Evolutionary conservation across 1,140 invertebrate genomes (phyloP), one percentile per base, ranked within the genome.

Genomic region (Drosophila bipectinata): DNA sequence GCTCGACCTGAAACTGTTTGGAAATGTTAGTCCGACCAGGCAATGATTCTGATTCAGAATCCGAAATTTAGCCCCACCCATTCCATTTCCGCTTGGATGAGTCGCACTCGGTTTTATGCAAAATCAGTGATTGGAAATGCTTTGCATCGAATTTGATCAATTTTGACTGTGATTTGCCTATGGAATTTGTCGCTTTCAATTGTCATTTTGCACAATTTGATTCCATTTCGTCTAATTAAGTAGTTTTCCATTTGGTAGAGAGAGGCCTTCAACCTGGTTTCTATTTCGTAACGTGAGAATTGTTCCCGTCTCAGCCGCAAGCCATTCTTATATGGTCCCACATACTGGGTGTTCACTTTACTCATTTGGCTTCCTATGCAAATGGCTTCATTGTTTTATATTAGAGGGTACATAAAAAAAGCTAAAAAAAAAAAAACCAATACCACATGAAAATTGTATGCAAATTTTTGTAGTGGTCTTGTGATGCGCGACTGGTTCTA

Each of bases 81-180:
- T 21, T 18, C 63, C 72, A 83, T 88, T 87, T 87, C 79, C 83
- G 83, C 75, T 79, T 64, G 66, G 48, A 45, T 87, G 83, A 55
- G 26, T 58, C 56, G 47, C 26, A 15, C 41, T 53, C 41, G 47
- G 49, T 74, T 78, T 79, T 79, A 77, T 88, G 72, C 76, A 47
- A 88, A 88, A 88, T 77, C 83, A 88, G 32, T 88, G 83, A 88
- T 88, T 88, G 83, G 83, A 89, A 88, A 88, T 89, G 57, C 66
- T 77, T 67, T 57, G 62, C 57, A 57, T 72, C 53, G 76, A 87
- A 78, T 83, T 87, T 87, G 83, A 87, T 77, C 83, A 77, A 88
- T 87, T 87, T 87, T 87, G 83, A 87, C 60, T 72, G 58, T 75
- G 28, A 67, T 59, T 66, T 72, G 60, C 75, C 24, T 58, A 68